phyloP scores from a whole-genome alignment of 1,140 invertebrate species.

The Mycetomoellerius zeteki region DNA sequence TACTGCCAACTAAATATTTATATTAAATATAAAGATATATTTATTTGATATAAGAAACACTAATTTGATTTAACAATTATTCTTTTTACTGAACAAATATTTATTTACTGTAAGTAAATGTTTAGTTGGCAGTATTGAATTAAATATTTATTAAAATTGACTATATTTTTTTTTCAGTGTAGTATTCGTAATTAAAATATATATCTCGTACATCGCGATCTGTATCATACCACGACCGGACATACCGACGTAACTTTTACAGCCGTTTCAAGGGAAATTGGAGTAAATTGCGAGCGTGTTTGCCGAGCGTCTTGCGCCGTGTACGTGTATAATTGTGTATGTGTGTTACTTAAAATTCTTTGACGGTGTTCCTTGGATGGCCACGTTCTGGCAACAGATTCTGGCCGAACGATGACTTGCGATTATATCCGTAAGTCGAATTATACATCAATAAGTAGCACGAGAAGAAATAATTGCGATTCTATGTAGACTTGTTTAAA shows the following conservation, averaged over 20 bases:
- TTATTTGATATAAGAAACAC: no score
- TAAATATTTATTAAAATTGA: no score
- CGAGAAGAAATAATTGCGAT: background rate
- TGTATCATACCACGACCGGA: conserved; percentile 63
- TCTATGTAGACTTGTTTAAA: background rate
- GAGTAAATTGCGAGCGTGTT: conserved; percentile 69
- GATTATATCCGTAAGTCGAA: conserved; percentile 6
- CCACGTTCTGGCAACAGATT: background rate
- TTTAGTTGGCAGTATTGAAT: no score
- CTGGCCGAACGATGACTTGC: background rate
- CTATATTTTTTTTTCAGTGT: no score
- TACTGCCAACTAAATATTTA: no score
- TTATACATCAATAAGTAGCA: background rate
- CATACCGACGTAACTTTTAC: conserved; percentile 72
- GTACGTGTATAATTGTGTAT: background rate
- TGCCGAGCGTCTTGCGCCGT: conserved; percentile 28
- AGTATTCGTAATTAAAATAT: conserved; percentile 28
- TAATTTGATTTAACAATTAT: no score
- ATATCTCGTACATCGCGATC: conserved; percentile 45
- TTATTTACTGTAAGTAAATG: no score
- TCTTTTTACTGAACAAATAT: no score
- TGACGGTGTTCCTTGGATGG: background rate
- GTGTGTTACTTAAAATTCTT: conserved; percentile 22
- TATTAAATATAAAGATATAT: no score
- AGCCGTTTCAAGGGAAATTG: conserved; percentile 70